These are phyloP conservation scores for Terrapene triunguis DNA, from an alignment of 2,113 vertebrate species.

Conservation along the genomic window DNA sequence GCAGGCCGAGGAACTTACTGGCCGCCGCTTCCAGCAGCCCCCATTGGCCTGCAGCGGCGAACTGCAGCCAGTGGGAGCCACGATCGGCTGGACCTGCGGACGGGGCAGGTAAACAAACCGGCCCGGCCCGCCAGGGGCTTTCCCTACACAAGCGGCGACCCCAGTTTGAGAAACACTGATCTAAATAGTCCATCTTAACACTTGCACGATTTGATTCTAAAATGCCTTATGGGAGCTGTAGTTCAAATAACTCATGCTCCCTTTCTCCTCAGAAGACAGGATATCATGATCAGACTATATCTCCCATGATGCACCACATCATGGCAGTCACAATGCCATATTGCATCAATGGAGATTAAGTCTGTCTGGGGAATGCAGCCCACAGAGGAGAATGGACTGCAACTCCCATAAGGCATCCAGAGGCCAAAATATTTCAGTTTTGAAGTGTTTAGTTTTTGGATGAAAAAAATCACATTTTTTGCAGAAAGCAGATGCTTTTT, in stretches of 20 bases:
- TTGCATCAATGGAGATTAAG: background rate
- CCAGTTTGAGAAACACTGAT: too few relatives aligned
- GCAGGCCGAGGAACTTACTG: too few relatives aligned
- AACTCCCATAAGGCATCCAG: background rate
- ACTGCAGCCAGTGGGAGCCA: too few relatives aligned
- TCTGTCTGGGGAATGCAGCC: background rate
- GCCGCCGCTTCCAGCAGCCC: too few relatives aligned
- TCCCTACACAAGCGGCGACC: too few relatives aligned
- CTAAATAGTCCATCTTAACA: background rate
- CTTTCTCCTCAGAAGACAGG: background rate
- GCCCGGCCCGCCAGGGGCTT: too few relatives aligned
- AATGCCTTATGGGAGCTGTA: background rate
- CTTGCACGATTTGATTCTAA: background rate
- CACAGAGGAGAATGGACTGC: background rate
- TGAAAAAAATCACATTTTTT: background rate
- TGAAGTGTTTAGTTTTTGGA: fast-evolving
- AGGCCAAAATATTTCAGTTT: background rate
- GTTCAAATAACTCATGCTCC: background rate
- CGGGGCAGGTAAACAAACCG: too few relatives aligned
- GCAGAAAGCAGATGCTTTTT: background rate
- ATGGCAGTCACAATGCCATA: background rate
- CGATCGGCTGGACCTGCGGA: too few relatives aligned
- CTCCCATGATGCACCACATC: background rate
- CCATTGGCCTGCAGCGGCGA: too few relatives aligned
- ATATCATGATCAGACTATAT: background rate